A percentile compares a stretch with the other conserved stretches of the same genome.
Conservation (phyloP, 1,140 invertebrate species). For the Ctenoplectra terminalis region DNA sequence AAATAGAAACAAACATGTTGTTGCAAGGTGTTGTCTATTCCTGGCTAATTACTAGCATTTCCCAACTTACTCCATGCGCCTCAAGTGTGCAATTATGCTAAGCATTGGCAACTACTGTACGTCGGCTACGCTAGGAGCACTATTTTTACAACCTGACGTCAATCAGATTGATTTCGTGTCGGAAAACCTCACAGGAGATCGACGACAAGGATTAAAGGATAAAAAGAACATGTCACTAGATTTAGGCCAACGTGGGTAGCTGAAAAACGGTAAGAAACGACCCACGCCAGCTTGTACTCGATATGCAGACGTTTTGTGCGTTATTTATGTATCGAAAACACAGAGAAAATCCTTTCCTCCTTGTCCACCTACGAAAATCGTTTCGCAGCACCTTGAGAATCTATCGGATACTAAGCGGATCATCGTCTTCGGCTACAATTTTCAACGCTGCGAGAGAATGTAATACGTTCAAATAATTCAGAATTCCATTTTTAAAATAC, state of each 20-base stretch:
- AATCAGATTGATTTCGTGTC: background rate
- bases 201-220: constrained; percentile 42
- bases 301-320: constrained; percentile 35
- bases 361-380: constrained; percentile 33
- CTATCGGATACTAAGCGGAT: background rate
- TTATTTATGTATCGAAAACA: constrained; percentile 48
- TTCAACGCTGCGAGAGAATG: background rate
- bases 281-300: constrained; percentile 35
- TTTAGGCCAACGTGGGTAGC: constrained; percentile 51
- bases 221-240: constrained; percentile 38
- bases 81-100: background rate
- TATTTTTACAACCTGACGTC: background rate
- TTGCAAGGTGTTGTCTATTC: too few relatives aligned
- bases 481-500: too few relatives aligned
- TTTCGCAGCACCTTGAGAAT: background rate
- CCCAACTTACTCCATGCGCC: too few relatives aligned
- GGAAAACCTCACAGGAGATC: constrained; percentile 9
- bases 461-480: too few relatives aligned
- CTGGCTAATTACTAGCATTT: too few relatives aligned
- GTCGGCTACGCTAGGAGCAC: too few relatives aligned
- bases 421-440: background rate
- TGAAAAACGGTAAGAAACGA: constrained; percentile 39
- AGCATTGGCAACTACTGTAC: background rate
- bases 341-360: constrained; percentile 36
- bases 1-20: too few relatives aligned